These are phyloP conservation scores for Thamnophis elegans DNA, from an alignment of 2,797 vertebrate species.

Conservation along the genomic window DNA sequence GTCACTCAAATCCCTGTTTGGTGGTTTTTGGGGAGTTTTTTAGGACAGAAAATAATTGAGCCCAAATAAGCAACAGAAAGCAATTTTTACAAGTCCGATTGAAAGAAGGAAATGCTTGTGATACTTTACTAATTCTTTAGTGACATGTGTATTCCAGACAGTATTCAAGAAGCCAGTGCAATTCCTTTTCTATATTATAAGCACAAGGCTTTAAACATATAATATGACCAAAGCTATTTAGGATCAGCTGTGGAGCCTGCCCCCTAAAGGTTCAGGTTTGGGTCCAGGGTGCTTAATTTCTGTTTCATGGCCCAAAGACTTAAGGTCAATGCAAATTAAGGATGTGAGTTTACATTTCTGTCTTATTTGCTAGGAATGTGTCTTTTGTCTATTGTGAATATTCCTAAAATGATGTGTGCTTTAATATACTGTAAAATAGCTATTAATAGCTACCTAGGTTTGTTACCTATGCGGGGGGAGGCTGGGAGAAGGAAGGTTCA, in stretches of 20 bases:
- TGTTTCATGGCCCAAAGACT: neutral
- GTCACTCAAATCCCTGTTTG: neutral
- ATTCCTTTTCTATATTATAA: slow-evolving; percentile 33
- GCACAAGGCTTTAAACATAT: slow-evolving; percentile 28
- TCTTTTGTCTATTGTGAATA: slow-evolving; percentile 37
- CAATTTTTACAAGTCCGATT: neutral
- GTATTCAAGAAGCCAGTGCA: slow-evolving; percentile 32
- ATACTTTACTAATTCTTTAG: neutral
- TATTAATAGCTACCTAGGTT: slow-evolving; percentile 36
- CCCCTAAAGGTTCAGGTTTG: slow-evolving; percentile 7
- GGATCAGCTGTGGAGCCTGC: neutral
- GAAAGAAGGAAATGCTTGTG: neutral
- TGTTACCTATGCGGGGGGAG: neutral
- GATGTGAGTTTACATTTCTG: slow-evolving; percentile 39
- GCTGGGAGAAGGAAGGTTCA: slow-evolving; percentile 14
- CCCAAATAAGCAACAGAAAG: neutral
- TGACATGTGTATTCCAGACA: neutral
- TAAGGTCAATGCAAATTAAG: slow-evolving; percentile 17
- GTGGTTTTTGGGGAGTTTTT: neutral
- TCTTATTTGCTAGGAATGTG: slow-evolving; percentile 11
- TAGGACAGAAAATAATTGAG: neutral
- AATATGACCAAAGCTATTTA: slow-evolving; percentile 44
- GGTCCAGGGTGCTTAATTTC: slow-evolving; percentile 21
- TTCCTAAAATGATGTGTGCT: slow-evolving; percentile 23
- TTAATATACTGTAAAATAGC: slow-evolving; percentile 53